These are phyloP conservation scores for Palythoa grandiflora DNA, from an alignment of 92 coral and sea anemone genomes.

Conservation along the genomic window DNA sequence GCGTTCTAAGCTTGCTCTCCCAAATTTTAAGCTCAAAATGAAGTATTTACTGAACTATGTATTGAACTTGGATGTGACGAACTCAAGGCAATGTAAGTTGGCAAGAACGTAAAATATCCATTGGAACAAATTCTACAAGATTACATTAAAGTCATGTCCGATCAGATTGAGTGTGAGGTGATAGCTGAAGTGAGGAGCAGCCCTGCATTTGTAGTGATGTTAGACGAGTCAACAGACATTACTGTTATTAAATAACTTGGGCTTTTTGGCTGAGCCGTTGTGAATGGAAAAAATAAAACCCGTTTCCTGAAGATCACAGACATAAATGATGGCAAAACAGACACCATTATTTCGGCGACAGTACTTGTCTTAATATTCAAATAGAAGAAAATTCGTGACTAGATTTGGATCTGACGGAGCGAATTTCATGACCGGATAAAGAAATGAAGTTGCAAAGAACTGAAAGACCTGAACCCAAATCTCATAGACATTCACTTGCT, in stretches of 20 bases:
- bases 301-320: constrained; percentile 24
- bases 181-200: neutral
- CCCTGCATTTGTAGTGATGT: neutral
- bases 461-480: neutral
- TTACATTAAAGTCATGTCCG: neutral
- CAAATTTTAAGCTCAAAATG: constrained; percentile 47
- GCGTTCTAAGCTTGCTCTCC: neutral
- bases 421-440: neutral
- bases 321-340: constrained; percentile 22
- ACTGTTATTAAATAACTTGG: neutral
- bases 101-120: too few relatives aligned
- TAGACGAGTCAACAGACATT: neutral
- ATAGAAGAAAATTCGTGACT: neutral
- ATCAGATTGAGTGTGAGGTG: neutral
- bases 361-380: neutral
- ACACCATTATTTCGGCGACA: constrained; percentile 16
- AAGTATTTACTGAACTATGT: neutral
- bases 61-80: too few relatives aligned
- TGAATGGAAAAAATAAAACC: constrained; percentile 21
- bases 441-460: neutral
- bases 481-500: neutral
- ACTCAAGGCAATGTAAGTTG: too few relatives aligned
- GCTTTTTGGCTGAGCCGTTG: constrained; percentile 4
- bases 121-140: too few relatives aligned
- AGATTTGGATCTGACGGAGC: constrained; percentile 1